These are phyloP conservation scores for Liposcelis brunnea DNA, from an alignment of 2,888 invertebrate genomes.

Conservation along the genomic window DNA sequence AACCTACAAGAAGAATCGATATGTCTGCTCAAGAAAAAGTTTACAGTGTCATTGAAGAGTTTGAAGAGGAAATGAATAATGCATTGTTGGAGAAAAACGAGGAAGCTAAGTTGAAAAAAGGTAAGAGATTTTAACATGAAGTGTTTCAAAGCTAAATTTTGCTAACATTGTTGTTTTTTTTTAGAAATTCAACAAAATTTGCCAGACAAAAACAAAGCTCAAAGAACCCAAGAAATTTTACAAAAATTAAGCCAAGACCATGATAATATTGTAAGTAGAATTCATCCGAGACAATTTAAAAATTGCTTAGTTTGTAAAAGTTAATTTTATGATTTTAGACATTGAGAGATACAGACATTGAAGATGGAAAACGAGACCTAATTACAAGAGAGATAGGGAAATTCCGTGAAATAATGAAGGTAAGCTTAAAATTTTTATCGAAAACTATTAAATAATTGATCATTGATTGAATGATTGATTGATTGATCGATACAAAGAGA, in stretches of 20 bases:
- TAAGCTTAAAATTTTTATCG: constrained; percentile 28
- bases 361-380: constrained; percentile 90
- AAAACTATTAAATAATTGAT: neutral
- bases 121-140: constrained; percentile 1
- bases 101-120: constrained; percentile 30
- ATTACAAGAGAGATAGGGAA: constrained; percentile 95
- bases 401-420: constrained; percentile 95
- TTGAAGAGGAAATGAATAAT: constrained; percentile 58
- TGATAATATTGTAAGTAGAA: neutral
- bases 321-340: too few relatives aligned
- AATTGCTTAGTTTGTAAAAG: too few relatives aligned
- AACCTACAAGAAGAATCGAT: constrained; percentile 55
- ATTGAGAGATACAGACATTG: constrained; percentile 72
- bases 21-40: constrained; percentile 58
- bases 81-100: constrained; percentile 37
- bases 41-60: constrained; percentile 63
- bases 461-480: neutral
- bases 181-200: constrained; percentile 17
- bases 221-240: constrained; percentile 2
- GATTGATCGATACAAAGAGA: too few relatives aligned
- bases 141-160: constrained; percentile 7
- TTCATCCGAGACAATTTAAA: too few relatives aligned
- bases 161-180: constrained; percentile 10
- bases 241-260: neutral
- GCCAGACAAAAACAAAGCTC: constrained; percentile 1